Evolutionary conservation across 2,113 vertebrate species (phyloP).

Genomic region (Pseudopipra pipra): DNA sequence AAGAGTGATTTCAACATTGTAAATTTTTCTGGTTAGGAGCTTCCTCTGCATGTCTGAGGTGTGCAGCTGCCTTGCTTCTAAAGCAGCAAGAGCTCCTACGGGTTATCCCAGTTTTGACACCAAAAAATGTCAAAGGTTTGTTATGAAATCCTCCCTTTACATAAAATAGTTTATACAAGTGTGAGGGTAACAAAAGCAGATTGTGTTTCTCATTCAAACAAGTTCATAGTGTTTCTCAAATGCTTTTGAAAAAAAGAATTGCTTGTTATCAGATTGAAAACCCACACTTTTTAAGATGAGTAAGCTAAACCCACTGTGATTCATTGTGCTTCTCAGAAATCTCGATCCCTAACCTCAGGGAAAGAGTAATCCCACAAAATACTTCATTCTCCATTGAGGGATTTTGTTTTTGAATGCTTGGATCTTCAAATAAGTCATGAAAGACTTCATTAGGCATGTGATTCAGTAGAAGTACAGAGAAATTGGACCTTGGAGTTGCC

Average conservation of each 20-base stretch:
- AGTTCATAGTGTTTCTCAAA: background rate
- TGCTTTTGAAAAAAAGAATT: background rate
- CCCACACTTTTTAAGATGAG: background rate
- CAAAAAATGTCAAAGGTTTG: background rate
- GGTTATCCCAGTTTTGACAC: background rate
- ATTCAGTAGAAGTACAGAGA: background rate
- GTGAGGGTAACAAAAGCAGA: background rate
- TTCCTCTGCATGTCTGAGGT: background rate
- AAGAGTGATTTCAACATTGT: background rate
- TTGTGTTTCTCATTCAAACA: background rate
- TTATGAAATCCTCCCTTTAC: background rate
- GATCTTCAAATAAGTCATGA: background rate
- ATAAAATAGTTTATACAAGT: background rate
- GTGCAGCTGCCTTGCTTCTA: background rate
- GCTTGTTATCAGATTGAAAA: background rate
- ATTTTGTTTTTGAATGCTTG: conserved; percentile 1
- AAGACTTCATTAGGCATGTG: background rate
- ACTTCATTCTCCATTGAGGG: conserved; percentile 22
- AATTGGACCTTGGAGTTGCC: background rate
- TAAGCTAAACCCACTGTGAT: conserved; percentile 33
- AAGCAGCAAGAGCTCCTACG: background rate
- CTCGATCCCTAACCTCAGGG: conserved; percentile 34
- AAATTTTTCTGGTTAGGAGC: background rate
- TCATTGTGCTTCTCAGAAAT: conserved; percentile 36
- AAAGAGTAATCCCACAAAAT: conserved; percentile 8